Evolutionary conservation across 2,888 invertebrate species (phyloP).

Genomic region (Cephonodes hylas): DNA sequence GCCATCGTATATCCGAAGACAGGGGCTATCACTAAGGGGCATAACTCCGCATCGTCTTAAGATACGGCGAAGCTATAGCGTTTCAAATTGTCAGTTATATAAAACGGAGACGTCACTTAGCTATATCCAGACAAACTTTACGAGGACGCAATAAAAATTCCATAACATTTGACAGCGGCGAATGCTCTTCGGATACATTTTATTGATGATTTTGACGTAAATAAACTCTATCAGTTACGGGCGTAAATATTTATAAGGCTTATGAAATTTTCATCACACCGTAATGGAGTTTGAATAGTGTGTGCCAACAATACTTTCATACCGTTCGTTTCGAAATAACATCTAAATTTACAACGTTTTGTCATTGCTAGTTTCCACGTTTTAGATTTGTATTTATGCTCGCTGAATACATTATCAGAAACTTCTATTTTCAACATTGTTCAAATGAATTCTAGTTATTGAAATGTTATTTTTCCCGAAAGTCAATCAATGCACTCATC

Average conservation of each 20-base stretch:
- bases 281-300: not conserved
- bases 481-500: no score
- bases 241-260: conserved; percentile 25
- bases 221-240: conserved; percentile 28
- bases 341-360: not conserved
- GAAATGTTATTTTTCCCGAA: no score
- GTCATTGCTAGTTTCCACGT: not conserved
- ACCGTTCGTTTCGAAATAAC: not conserved
- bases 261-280: conserved; percentile 12
- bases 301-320: conserved; percentile 1
- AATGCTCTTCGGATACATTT: conserved; percentile 34
- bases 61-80: not conserved
- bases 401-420: not conserved
- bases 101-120: conserved; percentile 20
- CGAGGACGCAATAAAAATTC: conserved; percentile 34
- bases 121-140: conserved; percentile 30
- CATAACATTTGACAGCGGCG: conserved; percentile 35
- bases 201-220: conserved; percentile 30
- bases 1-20: no score
- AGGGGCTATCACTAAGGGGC: not conserved
- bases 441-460: no score
- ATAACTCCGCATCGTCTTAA: not conserved
- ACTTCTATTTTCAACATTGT: not conserved
- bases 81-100: conserved; percentile 20
- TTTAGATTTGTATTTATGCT: not conserved